Evolutionary conservation across 2,113 vertebrate genomes (phyloP).

Genomic region (Siniperca knerii): DNA sequence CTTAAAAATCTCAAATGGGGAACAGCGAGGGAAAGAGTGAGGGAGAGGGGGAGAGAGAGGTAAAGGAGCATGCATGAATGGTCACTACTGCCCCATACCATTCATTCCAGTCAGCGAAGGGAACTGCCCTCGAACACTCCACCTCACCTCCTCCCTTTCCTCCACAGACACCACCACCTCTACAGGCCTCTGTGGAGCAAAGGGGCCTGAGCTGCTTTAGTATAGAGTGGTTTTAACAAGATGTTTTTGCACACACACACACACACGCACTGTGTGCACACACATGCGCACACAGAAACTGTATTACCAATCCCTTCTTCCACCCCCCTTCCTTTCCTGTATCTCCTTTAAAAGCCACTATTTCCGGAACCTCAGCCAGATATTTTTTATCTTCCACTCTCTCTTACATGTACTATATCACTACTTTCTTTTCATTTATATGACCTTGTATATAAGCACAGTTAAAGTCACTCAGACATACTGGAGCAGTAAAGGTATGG

Average conservation of each 20-base stretch:
- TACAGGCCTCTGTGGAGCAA: constrained; percentile 61
- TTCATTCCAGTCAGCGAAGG: constrained; percentile 82
- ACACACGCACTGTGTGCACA: background rate
- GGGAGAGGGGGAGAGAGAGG: constrained; percentile 39
- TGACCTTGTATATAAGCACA: constrained; percentile 26
- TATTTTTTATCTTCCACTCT: background rate
- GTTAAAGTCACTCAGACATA: constrained; percentile 26
- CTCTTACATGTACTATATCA: constrained; percentile 21
- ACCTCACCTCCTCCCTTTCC: constrained; percentile 54
- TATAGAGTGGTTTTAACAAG: constrained; percentile 63
- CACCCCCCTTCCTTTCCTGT: background rate
- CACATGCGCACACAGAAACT: constrained; percentile 5
- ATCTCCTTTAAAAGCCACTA: constrained; percentile 63
- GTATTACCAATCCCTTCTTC: background rate
- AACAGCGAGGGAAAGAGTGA: constrained; percentile 13
- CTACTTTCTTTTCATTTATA: constrained; percentile 34
- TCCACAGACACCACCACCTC: constrained; percentile 58
- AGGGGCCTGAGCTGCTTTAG: constrained; percentile 58
- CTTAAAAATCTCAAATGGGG: constrained; percentile 45
- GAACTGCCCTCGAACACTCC: constrained; percentile 61
- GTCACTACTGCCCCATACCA: constrained; percentile 83
- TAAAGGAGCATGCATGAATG: constrained; percentile 83
- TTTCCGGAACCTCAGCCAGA: constrained; percentile 55
- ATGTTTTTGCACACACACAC: constrained; percentile 34
- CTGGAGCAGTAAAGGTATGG: constrained; percentile 18